Evolutionary conservation across 2,797 vertebrate species (phyloP).

Genomic region (Neosilurus hyrtlii): DNA sequence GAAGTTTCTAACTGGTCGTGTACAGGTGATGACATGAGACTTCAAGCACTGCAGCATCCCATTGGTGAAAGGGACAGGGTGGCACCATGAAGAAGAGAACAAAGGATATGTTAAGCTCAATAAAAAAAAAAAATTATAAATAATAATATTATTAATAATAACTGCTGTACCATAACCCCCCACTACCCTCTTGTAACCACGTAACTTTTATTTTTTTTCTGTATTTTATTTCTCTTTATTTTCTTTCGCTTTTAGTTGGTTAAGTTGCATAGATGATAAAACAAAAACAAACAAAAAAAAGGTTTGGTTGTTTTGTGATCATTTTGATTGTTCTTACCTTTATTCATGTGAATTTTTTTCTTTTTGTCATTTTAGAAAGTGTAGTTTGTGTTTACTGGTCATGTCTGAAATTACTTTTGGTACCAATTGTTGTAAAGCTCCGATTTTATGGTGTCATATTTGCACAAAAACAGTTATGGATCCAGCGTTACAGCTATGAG

Average conservation of each 20-base stretch:
- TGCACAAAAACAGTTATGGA: conserved; percentile 66
- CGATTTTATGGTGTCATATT: conserved; percentile 69
- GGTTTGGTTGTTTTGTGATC: conserved; percentile 51
- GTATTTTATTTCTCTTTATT: conserved; percentile 68
- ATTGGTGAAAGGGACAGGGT: conserved; percentile 69
- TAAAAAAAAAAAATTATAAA: conserved; percentile 71
- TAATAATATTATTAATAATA: conserved; percentile 58
- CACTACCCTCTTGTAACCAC: conserved; percentile 79
- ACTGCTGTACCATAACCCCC: conserved; percentile 94
- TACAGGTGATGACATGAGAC: conserved; percentile 90
- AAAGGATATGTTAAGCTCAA: conserved; percentile 81
- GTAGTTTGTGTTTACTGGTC: conserved; percentile 80
- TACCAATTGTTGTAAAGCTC: conserved; percentile 66
- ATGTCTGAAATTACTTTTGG: conserved; percentile 74
- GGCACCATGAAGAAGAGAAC: conserved; percentile 80
- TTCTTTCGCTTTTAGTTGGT: conserved; percentile 56
- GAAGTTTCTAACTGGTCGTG: conserved; percentile 91
- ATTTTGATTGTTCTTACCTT: conserved; percentile 58
- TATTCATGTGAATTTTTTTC: conserved; percentile 64
- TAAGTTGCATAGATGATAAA: conserved; percentile 17
- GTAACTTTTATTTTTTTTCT: conserved; percentile 77
- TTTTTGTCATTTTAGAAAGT: conserved; percentile 57
- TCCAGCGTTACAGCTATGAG: conserved; percentile 50
- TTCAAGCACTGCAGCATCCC: conserved; percentile 87
- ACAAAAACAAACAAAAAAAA: background rate